phyloP scores from a whole-genome alignment of 2,888 invertebrate genomes.

The Cerceris rybyensis region DNA sequence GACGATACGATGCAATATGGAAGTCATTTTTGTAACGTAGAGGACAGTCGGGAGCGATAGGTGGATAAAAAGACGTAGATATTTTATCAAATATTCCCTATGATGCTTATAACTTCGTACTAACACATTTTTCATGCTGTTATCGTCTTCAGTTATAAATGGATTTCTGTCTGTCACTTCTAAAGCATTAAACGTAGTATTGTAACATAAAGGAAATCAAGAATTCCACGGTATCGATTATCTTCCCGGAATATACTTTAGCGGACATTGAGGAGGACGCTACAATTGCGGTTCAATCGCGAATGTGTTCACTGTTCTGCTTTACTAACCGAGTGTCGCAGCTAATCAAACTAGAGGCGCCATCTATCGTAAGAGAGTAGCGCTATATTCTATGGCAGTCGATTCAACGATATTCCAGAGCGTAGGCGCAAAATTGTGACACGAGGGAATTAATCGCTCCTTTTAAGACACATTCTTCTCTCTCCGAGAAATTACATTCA shows the following conservation, averaged over 20 bases:
- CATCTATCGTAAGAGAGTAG: slow-evolving; percentile 47
- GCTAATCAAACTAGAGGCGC: slow-evolving; percentile 43
- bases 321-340: slow-evolving; percentile 57
- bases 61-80: too few relatives aligned
- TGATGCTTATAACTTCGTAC: too few relatives aligned
- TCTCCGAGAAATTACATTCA: not conserved
- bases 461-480: not conserved
- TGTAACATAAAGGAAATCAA: not conserved
- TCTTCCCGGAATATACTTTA: slow-evolving; percentile 14
- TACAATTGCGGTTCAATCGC: slow-evolving; percentile 10
- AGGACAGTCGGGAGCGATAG: too few relatives aligned
- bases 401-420: slow-evolving; percentile 17
- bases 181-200: not conserved
- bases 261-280: slow-evolving; percentile 8
- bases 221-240: slow-evolving; percentile 30
- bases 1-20: too few relatives aligned
- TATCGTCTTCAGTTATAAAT: too few relatives aligned
- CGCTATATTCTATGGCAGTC: slow-evolving; percentile 36
- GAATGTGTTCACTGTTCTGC: slow-evolving; percentile 31
- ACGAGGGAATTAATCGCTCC: slow-evolving; percentile 2
- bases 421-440: slow-evolving; percentile 37
- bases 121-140: too few relatives aligned
- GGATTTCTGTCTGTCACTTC: not conserved
- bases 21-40: too few relatives aligned
- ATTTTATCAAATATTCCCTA: too few relatives aligned